Evolutionary conservation across 2,113 vertebrate species (phyloP).

Genomic region (Petroica traversi): DNA sequence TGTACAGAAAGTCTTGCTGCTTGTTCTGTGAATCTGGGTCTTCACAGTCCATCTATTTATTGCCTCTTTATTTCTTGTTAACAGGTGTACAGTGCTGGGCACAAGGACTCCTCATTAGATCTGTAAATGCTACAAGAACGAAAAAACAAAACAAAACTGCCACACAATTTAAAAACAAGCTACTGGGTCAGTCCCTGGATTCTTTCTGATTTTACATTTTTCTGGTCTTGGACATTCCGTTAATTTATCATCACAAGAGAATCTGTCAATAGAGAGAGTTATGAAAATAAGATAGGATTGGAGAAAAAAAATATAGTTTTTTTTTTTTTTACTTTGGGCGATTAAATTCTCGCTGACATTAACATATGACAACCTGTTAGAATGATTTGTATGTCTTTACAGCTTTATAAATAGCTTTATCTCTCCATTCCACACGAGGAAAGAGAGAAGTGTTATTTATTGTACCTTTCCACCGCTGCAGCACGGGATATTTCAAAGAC

Average conservation of each 20-base stretch:
- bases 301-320: not conserved
- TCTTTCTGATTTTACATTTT: not conserved
- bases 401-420: constrained; percentile 73
- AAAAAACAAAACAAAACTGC: not conserved
- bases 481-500: constrained; percentile 68
- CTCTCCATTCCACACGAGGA: constrained; percentile 69
- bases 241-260: constrained; percentile 45
- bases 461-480: constrained; percentile 53
- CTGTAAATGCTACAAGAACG: not conserved
- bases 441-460: constrained; percentile 72
- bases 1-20: not conserved
- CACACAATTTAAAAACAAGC: not conserved
- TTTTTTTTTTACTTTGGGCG: constrained; percentile 55
- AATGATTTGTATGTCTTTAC: constrained; percentile 70
- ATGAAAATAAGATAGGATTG: constrained; percentile 18
- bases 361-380: constrained; percentile 71
- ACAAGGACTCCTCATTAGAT: not conserved
- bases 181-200: not conserved
- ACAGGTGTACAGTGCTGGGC: not conserved
- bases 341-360: constrained; percentile 68
- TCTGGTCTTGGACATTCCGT: not conserved
- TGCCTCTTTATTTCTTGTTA: not conserved
- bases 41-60: not conserved
- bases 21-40: not conserved
- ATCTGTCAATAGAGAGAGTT: constrained; percentile 24